Conservation (phyloP, 2,888 invertebrate species). For the Drosophila algonquin region DNA sequence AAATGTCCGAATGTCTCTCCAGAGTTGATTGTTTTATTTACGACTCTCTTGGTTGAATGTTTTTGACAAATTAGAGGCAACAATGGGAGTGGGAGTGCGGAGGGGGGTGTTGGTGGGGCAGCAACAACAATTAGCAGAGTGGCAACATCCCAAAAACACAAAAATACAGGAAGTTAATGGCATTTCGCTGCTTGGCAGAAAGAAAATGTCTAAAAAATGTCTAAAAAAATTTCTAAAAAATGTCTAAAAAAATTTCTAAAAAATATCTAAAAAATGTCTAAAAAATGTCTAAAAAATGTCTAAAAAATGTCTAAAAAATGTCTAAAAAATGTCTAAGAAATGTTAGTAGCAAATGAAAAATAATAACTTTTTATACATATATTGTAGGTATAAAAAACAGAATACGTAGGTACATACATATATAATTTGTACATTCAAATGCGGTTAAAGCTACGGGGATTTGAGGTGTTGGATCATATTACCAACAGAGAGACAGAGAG, state of each 20-base stretch:
- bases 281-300: constrained; percentile 32
- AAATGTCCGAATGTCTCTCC: constrained; percentile 68
- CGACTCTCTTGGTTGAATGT: constrained; percentile 69
- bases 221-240: no score
- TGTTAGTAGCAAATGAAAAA: constrained; percentile 29
- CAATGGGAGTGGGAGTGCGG: background rate
- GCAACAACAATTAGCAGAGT: constrained; percentile 44
- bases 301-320: constrained; percentile 32
- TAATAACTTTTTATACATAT: constrained; percentile 31
- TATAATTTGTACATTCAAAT: constrained; percentile 39
- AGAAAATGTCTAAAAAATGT: constrained; percentile 30
- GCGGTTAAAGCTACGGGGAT: constrained; percentile 31
- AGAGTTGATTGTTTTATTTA: constrained; percentile 77
- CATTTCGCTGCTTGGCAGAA: constrained; percentile 48
- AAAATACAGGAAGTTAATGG: constrained; percentile 67
- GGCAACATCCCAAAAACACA: background rate
- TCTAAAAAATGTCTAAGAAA: constrained; percentile 31
- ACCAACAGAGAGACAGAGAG: constrained; percentile 2
- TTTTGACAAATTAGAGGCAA: constrained; percentile 72
- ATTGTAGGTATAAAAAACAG: background rate
- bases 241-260: constrained; percentile 32
- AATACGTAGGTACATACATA: background rate
- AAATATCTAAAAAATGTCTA: no score
- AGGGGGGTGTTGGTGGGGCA: background rate
- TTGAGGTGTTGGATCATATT: constrained; percentile 30